Percentiles rank a stretch among this genome's conserved stretches.
Conservation (phyloP, 2,113 vertebrate species). For the Archilochus colubris region DNA sequence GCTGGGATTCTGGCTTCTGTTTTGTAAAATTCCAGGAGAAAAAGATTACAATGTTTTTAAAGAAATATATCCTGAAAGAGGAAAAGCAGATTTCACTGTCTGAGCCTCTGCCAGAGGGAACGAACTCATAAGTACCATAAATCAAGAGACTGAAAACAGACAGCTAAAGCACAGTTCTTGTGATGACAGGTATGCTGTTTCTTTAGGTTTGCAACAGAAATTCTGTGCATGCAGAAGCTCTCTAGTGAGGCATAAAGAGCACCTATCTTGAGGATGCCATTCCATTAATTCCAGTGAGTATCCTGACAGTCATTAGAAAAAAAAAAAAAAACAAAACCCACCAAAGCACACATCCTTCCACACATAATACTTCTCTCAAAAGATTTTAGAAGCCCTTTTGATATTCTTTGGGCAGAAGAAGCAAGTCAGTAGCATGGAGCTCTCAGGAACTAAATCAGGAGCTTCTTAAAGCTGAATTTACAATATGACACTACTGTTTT, state of each 20-base stretch:
- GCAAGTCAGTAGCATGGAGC: background rate
- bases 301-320: background rate
- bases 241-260: background rate
- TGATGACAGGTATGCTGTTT: background rate
- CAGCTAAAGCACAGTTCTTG: background rate
- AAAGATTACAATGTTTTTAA: background rate
- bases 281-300: background rate
- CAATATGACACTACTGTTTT: background rate
- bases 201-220: background rate
- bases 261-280: background rate
- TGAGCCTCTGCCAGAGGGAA: slow-evolving; percentile 16
- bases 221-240: background rate
- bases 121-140: background rate
- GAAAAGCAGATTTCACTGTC: slow-evolving; percentile 13
- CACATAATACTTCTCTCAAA: background rate
- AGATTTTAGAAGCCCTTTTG: background rate
- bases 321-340: background rate
- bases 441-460: background rate
- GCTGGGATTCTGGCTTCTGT: background rate
- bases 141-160: slow-evolving; percentile 20
- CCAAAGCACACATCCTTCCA: background rate
- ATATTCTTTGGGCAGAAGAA: background rate
- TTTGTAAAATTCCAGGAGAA: slow-evolving; percentile 17
- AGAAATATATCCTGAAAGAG: slow-evolving; percentile 22
- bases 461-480: background rate